These are phyloP conservation scores for Paradoxurus hermaphroditus DNA, from an alignment of 2,113 vertebrate species.

Conservation along the genomic window DNA sequence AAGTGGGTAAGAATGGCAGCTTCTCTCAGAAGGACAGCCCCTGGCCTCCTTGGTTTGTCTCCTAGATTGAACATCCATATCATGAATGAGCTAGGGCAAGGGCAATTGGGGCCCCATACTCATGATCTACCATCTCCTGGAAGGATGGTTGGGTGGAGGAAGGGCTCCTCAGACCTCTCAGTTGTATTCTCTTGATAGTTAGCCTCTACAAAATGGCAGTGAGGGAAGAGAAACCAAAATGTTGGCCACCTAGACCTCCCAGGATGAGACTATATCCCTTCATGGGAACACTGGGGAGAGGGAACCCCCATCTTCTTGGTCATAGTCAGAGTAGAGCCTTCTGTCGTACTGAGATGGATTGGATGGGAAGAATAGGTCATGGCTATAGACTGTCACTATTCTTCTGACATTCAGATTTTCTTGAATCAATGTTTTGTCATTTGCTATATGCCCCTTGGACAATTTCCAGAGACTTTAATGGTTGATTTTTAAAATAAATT, in stretches of 20 bases:
- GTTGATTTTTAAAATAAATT: neutral
- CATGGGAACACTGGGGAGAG: accelerated
- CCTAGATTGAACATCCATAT: neutral
- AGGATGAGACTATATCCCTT: accelerated
- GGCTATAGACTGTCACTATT: neutral
- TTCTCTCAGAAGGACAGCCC: neutral
- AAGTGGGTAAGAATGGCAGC: too few species aligned
- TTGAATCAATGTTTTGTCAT: neutral
- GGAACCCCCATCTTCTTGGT: neutral
- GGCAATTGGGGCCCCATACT: neutral
- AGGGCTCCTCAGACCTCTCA: neutral
- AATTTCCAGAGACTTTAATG: neutral
- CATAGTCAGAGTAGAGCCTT: neutral
- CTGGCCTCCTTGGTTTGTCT: neutral
- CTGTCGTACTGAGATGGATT: neutral
- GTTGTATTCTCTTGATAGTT: neutral
- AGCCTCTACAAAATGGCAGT: neutral
- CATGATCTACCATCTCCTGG: too few species aligned
- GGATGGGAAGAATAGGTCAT: neutral
- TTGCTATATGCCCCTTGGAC: neutral
- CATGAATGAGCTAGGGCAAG: neutral
- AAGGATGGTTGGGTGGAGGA: accelerated
- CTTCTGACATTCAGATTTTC: neutral
- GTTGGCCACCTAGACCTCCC: neutral
- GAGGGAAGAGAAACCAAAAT: neutral